These are phyloP conservation scores for Callithrix jacchus DNA, from an alignment of 2,113 vertebrate genomes.

Conservation along the genomic window DNA sequence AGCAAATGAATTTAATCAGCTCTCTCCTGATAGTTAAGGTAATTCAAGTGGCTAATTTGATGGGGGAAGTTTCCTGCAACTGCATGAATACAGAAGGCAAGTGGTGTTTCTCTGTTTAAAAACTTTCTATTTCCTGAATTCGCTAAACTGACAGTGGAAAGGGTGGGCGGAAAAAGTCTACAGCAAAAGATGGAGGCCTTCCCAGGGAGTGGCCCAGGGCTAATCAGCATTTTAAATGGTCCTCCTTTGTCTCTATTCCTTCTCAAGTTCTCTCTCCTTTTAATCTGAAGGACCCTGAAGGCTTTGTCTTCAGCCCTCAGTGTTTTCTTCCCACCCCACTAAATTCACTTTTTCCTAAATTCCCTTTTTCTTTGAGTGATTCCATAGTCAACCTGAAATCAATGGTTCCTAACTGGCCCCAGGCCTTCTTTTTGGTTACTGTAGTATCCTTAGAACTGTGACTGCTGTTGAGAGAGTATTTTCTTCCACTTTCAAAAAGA, in stretches of 20 bases:
- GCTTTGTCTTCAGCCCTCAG: neutral
- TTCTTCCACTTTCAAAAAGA: neutral
- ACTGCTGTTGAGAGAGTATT: neutral
- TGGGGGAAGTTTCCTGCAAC: neutral
- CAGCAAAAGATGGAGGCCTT: accelerated
- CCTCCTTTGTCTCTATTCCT: neutral
- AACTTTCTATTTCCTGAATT: neutral
- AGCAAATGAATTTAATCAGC: constrained; percentile 31
- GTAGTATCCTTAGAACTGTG: neutral
- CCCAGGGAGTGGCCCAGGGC: neutral
- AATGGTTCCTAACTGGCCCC: neutral
- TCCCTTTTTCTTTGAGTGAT: neutral
- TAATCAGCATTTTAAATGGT: neutral
- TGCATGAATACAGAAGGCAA: neutral
- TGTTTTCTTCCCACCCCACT: neutral
- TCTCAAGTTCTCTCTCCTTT: neutral
- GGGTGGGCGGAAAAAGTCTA: neutral
- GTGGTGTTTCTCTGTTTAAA: neutral
- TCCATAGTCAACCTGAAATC: neutral
- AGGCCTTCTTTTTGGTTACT: neutral
- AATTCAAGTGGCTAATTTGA: constrained; percentile 49
- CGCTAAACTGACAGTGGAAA: neutral
- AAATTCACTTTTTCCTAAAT: neutral
- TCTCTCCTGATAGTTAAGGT: constrained; percentile 31
- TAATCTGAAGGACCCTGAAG: neutral